phyloP scores from a whole-genome alignment of 1,140 invertebrate species.

The Euwallacea similis region DNA sequence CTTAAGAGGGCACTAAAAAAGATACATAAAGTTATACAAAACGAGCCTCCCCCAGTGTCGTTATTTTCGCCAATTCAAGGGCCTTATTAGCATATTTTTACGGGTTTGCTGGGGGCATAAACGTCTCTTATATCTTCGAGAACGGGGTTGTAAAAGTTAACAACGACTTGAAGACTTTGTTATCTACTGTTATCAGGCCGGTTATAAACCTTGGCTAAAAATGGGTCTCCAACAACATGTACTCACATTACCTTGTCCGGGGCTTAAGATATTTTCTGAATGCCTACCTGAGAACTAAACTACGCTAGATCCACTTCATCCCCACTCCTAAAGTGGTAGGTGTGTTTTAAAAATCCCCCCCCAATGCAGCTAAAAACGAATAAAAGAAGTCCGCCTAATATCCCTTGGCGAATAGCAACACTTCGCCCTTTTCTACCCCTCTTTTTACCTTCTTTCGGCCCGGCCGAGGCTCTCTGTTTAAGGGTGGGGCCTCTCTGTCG shows the following conservation, averaged over 20 bases:
- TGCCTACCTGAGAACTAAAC: too few relatives aligned
- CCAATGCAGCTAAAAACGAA: constrained; percentile 11
- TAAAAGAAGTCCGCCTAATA: constrained; percentile 29
- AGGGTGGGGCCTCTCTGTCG: constrained; percentile 1
- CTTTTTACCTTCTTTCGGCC: constrained; percentile 28
- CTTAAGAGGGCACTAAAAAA: constrained; percentile 32
- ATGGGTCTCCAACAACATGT: neutral
- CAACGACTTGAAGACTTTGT: constrained; percentile 34
- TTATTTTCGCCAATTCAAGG: constrained; percentile 28
- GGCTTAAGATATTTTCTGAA: too few relatives aligned
- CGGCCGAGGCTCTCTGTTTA: neutral
- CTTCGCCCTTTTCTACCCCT: constrained; percentile 27
- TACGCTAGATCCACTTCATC: neutral
- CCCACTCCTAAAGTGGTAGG: neutral
- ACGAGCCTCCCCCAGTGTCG: constrained; percentile 22
- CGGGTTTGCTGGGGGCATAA: constrained; percentile 25
- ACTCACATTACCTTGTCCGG: too few relatives aligned
- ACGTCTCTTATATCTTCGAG: constrained; percentile 31
- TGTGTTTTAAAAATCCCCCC: constrained; percentile 30
- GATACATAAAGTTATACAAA: constrained; percentile 35
- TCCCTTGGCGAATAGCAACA: constrained; percentile 33
- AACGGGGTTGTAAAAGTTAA: constrained; percentile 33
- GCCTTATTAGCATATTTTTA: constrained; percentile 36
- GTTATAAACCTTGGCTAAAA: neutral
- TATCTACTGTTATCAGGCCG: constrained; percentile 28